Evolutionary conservation across 2,113 vertebrate genomes (phyloP).

Genomic region (Pachypanchax playfairii): DNA sequence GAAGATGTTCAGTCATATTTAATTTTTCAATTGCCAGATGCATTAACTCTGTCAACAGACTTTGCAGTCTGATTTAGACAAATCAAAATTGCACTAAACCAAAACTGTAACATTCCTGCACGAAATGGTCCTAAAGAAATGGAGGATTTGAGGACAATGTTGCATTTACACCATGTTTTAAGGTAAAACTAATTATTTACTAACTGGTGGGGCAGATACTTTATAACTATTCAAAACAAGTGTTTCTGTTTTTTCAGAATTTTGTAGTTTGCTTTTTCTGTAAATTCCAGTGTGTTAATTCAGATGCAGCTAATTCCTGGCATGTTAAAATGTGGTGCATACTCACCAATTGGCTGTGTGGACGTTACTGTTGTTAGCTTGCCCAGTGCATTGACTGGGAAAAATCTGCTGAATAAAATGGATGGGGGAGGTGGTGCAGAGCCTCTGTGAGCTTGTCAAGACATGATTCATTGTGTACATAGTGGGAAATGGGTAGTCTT

Average conservation of each 20-base stretch:
- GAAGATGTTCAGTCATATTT: too few relatives aligned
- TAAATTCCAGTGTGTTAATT: slow-evolving; percentile 26
- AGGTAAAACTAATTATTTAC: too few relatives aligned
- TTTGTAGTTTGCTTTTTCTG: slow-evolving; percentile 26
- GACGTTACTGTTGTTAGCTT: slow-evolving; percentile 27
- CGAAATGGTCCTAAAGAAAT: too few relatives aligned
- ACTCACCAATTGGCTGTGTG: background rate
- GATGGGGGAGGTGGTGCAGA: slow-evolving; percentile 8
- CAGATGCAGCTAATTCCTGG: background rate
- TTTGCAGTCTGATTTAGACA: too few relatives aligned
- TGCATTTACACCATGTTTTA: too few relatives aligned
- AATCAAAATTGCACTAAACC: too few relatives aligned
- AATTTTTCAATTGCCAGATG: too few relatives aligned
- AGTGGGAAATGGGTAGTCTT: slow-evolving; percentile 67
- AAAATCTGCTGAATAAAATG: slow-evolving; percentile 54
- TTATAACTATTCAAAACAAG: slow-evolving; percentile 24
- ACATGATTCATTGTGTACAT: slow-evolving; percentile 69
- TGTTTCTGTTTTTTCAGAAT: slow-evolving; percentile 45
- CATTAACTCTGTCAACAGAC: too few relatives aligned
- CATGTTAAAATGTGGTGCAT: background rate
- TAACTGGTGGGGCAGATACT: too few relatives aligned
- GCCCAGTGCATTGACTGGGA: slow-evolving; percentile 13
- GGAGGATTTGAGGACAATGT: too few relatives aligned
- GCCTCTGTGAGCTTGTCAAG: slow-evolving; percentile 57
- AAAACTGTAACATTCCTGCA: too few relatives aligned